These are phyloP conservation scores for Pediacus dermestoides DNA, from an alignment of 2,888 invertebrate species.

Conservation along the genomic window DNA sequence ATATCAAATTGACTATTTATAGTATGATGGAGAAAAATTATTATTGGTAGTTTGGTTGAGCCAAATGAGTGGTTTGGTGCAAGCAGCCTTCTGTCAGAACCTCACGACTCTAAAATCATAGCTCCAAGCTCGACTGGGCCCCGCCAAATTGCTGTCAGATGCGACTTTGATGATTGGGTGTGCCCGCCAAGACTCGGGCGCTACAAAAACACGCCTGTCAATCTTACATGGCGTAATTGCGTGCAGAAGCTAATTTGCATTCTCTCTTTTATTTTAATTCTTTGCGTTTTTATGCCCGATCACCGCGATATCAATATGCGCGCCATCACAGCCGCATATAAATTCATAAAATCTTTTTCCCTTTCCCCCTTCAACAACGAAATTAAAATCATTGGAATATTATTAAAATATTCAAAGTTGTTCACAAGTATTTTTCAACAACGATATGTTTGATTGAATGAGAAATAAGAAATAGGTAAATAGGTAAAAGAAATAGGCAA, in stretches of 20 bases:
- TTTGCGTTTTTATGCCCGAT: constrained; percentile 15
- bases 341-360: too few relatives aligned
- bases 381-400: too few relatives aligned
- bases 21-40: constrained; percentile 51
- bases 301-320: too few relatives aligned
- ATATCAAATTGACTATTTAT: constrained; percentile 51
- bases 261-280: constrained; percentile 32
- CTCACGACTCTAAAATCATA: constrained; percentile 47
- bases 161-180: constrained; percentile 49
- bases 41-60: constrained; percentile 48
- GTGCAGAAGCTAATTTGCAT: constrained; percentile 42
- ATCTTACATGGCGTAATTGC: constrained; percentile 42
- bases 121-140: constrained; percentile 36
- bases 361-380: too few relatives aligned
- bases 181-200: constrained; percentile 31
- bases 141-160: constrained; percentile 46
- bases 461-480: too few relatives aligned
- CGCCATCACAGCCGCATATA: too few relatives aligned
- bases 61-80: constrained; percentile 45
- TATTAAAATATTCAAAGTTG: too few relatives aligned
- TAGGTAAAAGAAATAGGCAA: too few relatives aligned
- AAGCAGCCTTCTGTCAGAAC: constrained; percentile 37
- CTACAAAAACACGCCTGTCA: constrained; percentile 38
- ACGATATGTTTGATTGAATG: too few relatives aligned
- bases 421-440: too few relatives aligned